phyloP scores from a whole-genome alignment of 2,888 invertebrate species.

The Xanthia icteritia region DNA sequence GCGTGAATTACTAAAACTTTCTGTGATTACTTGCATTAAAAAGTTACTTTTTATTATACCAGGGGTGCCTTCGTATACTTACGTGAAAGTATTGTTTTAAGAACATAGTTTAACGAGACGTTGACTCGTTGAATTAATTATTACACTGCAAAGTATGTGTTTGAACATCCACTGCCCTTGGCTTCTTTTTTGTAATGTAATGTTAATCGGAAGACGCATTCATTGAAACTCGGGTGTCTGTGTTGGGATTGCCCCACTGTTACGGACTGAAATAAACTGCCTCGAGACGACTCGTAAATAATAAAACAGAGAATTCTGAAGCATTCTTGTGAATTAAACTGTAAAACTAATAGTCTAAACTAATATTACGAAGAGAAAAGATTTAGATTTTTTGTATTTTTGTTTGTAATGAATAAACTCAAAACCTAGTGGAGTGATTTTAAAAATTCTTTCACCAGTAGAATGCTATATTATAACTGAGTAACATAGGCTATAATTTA shows the following conservation, averaged over 20 bases:
- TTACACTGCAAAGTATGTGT: not conserved
- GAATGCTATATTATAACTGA: too few relatives aligned
- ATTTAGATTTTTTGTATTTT: too few relatives aligned
- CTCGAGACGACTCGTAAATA: not conserved
- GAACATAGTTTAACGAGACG: not conserved
- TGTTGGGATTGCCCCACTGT: not conserved
- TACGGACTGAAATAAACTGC: not conserved
- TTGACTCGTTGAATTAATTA: not conserved
- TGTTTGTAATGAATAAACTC: too few relatives aligned
- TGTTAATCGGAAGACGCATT: not conserved
- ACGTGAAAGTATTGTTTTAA: not conserved
- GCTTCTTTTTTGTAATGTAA: not conserved
- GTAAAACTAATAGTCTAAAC: slow-evolving; percentile 1
- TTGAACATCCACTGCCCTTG: not conserved
- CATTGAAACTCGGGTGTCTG: not conserved
- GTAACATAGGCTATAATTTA: too few relatives aligned
- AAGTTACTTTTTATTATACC: not conserved
- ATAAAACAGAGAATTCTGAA: not conserved
- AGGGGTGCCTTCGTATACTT: not conserved
- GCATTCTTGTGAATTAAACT: not conserved
- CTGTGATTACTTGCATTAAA: slow-evolving; percentile 34
- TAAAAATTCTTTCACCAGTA: too few relatives aligned
- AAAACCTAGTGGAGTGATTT: too few relatives aligned
- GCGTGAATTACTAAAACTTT: slow-evolving; percentile 19
- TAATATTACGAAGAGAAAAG: too few relatives aligned